Percentiles rank a stretch among this genome's conserved stretches.
Conservation (phyloP, 2,888 invertebrate species). For the Archips xylosteana region DNA sequence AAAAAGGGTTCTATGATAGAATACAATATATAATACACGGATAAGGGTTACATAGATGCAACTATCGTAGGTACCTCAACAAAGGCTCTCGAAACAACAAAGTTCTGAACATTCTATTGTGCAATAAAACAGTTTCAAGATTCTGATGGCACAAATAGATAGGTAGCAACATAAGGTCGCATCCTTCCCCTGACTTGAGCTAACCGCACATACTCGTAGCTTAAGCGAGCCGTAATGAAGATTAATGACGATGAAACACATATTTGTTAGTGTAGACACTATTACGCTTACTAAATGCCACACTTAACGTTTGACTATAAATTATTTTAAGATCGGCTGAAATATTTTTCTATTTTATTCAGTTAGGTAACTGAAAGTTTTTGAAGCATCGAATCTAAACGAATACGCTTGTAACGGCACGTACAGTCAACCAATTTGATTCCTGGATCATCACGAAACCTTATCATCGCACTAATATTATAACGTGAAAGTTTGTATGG, state of each 20-base stretch:
- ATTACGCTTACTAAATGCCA: constrained; percentile 41
- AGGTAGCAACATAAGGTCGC: constrained; percentile 39
- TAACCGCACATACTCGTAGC: constrained; percentile 68
- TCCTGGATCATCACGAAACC: no score
- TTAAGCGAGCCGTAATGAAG: constrained; percentile 79
- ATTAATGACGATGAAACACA: constrained; percentile 73
- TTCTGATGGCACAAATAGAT: constrained; percentile 41
- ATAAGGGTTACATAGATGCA: background rate
- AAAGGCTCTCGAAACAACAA: constrained; percentile 31
- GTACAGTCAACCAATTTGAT: no score
- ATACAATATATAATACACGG: background rate
- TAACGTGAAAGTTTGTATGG: no score
- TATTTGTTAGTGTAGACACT: constrained; percentile 48
- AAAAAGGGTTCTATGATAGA: background rate
- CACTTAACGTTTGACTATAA: constrained; percentile 29
- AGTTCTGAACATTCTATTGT: constrained; percentile 33
- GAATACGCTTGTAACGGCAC: no score
- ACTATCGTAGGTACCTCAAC: constrained; percentile 12
- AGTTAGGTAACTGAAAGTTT: background rate
- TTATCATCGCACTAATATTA: no score
- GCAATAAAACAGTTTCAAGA: constrained; percentile 42
- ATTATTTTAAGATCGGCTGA: constrained; percentile 19
- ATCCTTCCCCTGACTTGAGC: constrained; percentile 53
- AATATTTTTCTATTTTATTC: background rate
- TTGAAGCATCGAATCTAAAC: no score